phyloP scores from a whole-genome alignment of 2,888 invertebrate species.

The Brenthis hecate region DNA sequence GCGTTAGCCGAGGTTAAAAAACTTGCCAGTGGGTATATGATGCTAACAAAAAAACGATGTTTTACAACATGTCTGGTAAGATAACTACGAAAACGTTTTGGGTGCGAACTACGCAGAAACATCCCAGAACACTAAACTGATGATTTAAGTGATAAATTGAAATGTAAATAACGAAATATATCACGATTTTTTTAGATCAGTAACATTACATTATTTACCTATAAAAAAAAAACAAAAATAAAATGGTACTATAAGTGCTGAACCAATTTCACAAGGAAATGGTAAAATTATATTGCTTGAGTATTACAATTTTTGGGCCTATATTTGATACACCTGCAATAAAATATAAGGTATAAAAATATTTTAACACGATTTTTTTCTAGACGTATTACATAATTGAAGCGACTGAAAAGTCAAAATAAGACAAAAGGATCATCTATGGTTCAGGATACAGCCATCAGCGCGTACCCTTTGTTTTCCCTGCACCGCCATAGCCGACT shows the following conservation, averaged over 20 bases:
- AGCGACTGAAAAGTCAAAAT: slow-evolving; percentile 25
- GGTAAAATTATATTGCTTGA: too few relatives aligned
- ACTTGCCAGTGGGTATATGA: slow-evolving; percentile 47
- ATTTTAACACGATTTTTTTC: neutral
- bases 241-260: too few relatives aligned
- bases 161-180: slow-evolving; percentile 22
- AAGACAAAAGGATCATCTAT: slow-evolving; percentile 50
- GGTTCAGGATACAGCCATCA: slow-evolving; percentile 65
- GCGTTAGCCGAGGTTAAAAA: slow-evolving; percentile 61
- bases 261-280: too few relatives aligned
- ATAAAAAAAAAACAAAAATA: too few relatives aligned
- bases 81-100: slow-evolving; percentile 46
- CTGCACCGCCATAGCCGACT: slow-evolving; percentile 61
- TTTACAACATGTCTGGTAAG: slow-evolving; percentile 60
- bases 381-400: slow-evolving; percentile 6
- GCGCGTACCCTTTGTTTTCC: slow-evolving; percentile 65
- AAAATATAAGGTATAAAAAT: too few relatives aligned
- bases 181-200: slow-evolving; percentile 6
- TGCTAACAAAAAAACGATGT: slow-evolving; percentile 53
- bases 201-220: neutral
- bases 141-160: slow-evolving; percentile 36
- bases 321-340: too few relatives aligned
- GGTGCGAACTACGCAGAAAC: slow-evolving; percentile 43
- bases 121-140: slow-evolving; percentile 35
- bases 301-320: too few relatives aligned